A percentile compares a stretch with the other conserved stretches of the same genome.
These are phyloP conservation scores for Alviniconcha strummeri DNA, from an alignment of 2,888 invertebrate genomes.

Conservation along the genomic window DNA sequence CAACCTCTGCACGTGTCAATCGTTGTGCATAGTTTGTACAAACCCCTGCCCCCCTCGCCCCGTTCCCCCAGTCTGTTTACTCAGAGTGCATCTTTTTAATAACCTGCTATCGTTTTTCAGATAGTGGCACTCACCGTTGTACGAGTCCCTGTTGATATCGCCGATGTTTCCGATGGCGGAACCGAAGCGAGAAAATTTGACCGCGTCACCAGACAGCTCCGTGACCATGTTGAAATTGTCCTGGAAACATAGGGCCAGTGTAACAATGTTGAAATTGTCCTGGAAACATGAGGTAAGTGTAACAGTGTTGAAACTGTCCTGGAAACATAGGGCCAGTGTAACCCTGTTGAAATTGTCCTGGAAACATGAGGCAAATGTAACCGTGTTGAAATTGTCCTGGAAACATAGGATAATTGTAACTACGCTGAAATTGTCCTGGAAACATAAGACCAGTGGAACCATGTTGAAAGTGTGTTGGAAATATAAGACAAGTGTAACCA, in stretches of 20 bases:
- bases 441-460: not conserved
- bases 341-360: no score
- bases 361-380: no score
- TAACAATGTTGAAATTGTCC: no score
- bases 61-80: no score
- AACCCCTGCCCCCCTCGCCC: no score
- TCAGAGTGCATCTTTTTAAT: not conserved
- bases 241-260: slow-evolving; percentile 1
- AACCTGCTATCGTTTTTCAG: not conserved
- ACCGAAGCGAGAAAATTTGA: slow-evolving; percentile 39
- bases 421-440: slow-evolving; percentile 1
- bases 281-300: no score
- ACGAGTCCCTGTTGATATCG: slow-evolving; percentile 39
- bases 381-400: not conserved
- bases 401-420: not conserved
- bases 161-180: slow-evolving; percentile 39
- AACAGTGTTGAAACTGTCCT: not conserved
- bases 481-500: no score
- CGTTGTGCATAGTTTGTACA: not conserved
- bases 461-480: no score
- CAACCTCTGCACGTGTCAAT: not conserved
- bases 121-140: slow-evolving; percentile 23
- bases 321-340: not conserved
- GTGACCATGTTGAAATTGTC: not conserved
- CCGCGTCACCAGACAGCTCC: slow-evolving; percentile 20